Evolutionary conservation across 1,140 invertebrate genomes (phyloP).

Genomic region (Chrysomallon squamiferum): DNA sequence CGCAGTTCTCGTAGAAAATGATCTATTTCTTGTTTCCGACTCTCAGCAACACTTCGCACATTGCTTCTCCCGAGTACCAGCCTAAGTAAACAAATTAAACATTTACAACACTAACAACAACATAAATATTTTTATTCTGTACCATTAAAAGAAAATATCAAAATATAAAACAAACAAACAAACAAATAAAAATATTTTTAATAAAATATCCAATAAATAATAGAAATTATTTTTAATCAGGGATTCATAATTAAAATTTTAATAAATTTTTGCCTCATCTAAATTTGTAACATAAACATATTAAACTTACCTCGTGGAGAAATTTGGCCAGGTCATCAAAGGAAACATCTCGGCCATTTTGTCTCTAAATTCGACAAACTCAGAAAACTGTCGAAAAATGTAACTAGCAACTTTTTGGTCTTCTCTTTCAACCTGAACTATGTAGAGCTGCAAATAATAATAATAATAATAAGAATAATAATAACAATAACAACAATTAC

Average conservation of each 20-base stretch:
- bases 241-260: too few relatives aligned
- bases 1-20: constrained; percentile 87
- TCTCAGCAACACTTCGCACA: constrained; percentile 92
- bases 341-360: constrained; percentile 93
- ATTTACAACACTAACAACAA: not conserved
- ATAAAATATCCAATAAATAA: not conserved
- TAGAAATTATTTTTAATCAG: too few relatives aligned
- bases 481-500: too few relatives aligned
- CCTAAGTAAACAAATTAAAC: constrained; percentile 37
- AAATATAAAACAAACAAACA: not conserved
- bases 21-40: constrained; percentile 84
- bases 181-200: not conserved
- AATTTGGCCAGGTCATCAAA: constrained; percentile 72
- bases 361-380: constrained; percentile 95
- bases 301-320: constrained; percentile 60
- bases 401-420: constrained; percentile 83
- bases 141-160: not conserved
- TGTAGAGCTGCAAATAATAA: constrained; percentile 73
- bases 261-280: too few relatives aligned
- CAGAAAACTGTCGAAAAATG: constrained; percentile 91
- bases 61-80: constrained; percentile 82
- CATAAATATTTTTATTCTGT: not conserved
- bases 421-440: constrained; percentile 84
- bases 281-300: too few relatives aligned
- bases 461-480: too few relatives aligned